phyloP scores from a whole-genome alignment of 2,797 vertebrate species.

The Pangasius krempfi region DNA sequence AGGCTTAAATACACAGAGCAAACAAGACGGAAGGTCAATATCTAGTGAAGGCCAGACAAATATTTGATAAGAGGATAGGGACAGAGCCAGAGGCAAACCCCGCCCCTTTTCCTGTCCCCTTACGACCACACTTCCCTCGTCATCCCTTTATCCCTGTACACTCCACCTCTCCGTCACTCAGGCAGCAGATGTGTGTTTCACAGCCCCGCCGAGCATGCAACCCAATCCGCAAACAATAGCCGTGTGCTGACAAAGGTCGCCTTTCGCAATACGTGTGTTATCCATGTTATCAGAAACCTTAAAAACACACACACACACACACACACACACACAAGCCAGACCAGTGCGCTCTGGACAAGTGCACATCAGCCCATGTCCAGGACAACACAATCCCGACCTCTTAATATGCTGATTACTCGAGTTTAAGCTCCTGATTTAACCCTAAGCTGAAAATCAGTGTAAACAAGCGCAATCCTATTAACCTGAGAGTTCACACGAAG shows the following conservation, averaged over 20 bases:
- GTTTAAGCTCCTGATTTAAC: constrained; percentile 67
- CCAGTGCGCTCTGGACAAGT: constrained; percentile 41
- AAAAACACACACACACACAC: constrained; percentile 48
- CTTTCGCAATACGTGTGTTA: constrained; percentile 66
- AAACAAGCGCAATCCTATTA: constrained; percentile 71
- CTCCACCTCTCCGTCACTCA: constrained; percentile 62
- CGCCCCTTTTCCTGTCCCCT: constrained; percentile 52
- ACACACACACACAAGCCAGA: constrained; percentile 44
- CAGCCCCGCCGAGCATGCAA: constrained; percentile 73
- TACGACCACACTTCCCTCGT: constrained; percentile 40
- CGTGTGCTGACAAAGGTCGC: constrained; percentile 79
- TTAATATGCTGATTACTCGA: constrained; percentile 65
- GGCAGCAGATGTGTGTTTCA: constrained; percentile 81
- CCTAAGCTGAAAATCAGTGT: constrained; percentile 67
- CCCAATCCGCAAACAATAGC: constrained; percentile 82
- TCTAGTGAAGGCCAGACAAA: constrained; percentile 85
- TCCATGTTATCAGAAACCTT: constrained; percentile 62
- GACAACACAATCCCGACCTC: constrained; percentile 20
- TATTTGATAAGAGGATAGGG: constrained; percentile 83
- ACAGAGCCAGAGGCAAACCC: constrained; percentile 70
- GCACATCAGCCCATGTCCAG: constrained; percentile 1
- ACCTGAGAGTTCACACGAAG: constrained; percentile 62
- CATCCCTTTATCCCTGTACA: constrained; percentile 60
- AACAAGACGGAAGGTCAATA: constrained; percentile 84
- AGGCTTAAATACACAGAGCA: constrained; percentile 79